Base-by-base conservation (phyloP, 1,140 invertebrate genomes). In the Dreissena polymorpha region DNA sequence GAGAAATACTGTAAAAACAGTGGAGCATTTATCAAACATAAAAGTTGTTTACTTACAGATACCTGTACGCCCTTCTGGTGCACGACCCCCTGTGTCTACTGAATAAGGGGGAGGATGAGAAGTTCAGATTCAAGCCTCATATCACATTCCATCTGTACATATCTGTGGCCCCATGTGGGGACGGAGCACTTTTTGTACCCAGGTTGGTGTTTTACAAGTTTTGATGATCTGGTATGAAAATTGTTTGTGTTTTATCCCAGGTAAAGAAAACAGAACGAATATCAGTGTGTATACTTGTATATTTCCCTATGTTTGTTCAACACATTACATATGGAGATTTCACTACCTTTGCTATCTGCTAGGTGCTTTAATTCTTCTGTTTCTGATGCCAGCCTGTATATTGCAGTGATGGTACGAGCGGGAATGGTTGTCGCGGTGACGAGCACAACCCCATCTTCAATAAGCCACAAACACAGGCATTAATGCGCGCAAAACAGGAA, bases 141-240 rank as follows among this genome's bases (percentile, higher is more conserved):
- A 90, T 97, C 65, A 94, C 94, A n/a, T 98, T 98, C 93, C 96
- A 98, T 92, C 96, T 99, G 89, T 97, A 96, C 89, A 95, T 96
- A 29, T 97, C 96, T 83, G 96, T 97, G 90, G 95, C 96, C 39
- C 98, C 97, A 64, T 99, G 98, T 91, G 98, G 98, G n/a, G 98
- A 99, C 93, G 97, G 97, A 0, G 94, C 94, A 89, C 97, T 98
- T 86, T 98, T 98, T 94, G 29, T 18, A 16, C 14, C 69, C 69
- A 71, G 51, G n/a, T 39, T 39, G 8, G 39, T 39, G 39, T n/a
- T n/a, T n/a, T n/a, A n/a, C n/a, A n/a, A n/a, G n/a, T n/a, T n/a
- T n/a, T n/a, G n/a, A n/a, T n/a, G n/a, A n/a, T n/a, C n/a, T 60
- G 55, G n/a, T 60, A n/a, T n/a, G n/a, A n/a, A n/a, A n/a, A n/a